Evolutionary conservation across 1,140 invertebrate genomes (phyloP).

Genomic region (Danaus melanippus): DNA sequence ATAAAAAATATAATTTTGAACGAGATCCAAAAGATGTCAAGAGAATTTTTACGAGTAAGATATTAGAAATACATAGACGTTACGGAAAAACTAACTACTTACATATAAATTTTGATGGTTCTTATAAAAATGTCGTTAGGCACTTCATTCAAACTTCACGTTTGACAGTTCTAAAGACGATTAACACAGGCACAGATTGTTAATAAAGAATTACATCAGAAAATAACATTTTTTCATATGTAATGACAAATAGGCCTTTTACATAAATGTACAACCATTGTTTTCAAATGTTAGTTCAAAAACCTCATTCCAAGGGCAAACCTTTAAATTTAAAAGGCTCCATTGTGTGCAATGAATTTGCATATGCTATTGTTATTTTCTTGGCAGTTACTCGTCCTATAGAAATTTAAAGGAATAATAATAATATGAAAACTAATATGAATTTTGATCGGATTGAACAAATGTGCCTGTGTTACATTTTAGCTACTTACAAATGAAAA

Average conservation of each 20-base stretch:
- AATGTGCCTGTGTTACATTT: constrained; percentile 30
- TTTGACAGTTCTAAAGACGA: constrained; percentile 12
- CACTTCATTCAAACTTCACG: constrained; percentile 9
- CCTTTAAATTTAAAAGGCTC: constrained; percentile 12
- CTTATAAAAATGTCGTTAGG: constrained; percentile 15
- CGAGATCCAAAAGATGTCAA: constrained; percentile 54
- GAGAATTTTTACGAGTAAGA: constrained; percentile 42
- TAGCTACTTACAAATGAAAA: constrained; percentile 33
- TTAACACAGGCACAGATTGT: constrained; percentile 20
- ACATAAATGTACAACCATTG: too few relatives aligned
- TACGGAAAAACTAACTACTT: constrained; percentile 52
- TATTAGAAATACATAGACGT: constrained; percentile 44
- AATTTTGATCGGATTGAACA: neutral
- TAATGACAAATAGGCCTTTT: too few relatives aligned
- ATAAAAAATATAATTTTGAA: constrained; percentile 52
- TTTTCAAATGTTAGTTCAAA: constrained; percentile 12
- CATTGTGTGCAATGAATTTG: constrained; percentile 13
- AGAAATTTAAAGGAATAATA: constrained; percentile 2
- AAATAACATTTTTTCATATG: too few relatives aligned
- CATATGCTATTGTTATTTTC: constrained; percentile 23
- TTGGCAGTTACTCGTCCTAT: constrained; percentile 17
- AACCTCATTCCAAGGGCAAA: constrained; percentile 14
- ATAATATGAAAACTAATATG: neutral
- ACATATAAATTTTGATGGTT: constrained; percentile 43
- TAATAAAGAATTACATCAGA: neutral